Base-by-base conservation (phyloP, 2,888 invertebrate species). In the Adelognathus sp. region DNA sequence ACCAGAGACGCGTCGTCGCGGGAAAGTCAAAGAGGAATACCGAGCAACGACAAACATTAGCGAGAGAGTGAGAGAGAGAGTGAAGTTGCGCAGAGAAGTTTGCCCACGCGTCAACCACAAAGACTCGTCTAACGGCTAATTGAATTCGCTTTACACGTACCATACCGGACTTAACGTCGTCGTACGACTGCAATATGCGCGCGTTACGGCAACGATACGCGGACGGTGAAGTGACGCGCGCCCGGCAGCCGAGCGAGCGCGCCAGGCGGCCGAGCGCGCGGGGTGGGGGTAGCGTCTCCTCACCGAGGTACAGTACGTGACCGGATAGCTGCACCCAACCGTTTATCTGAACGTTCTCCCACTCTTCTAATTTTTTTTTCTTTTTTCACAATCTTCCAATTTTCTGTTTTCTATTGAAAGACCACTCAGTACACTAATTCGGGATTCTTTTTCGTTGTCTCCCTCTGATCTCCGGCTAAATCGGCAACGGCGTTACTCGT, bases 81-180 rank as follows among this genome's bases (percentile, higher is more conserved):
- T 71, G 36, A 54, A 29, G 36, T 70, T 41, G 41, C 54, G 69
- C n/a, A n/a, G n/a, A n/a, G n/a, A 41, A 70, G 64, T 74, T 70
- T 31, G 86, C 87, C 87, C 87, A 87, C 87, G 86, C 83, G 76
- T 83, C 81, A 67, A 87, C 87, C 88, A 84, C 87, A 87, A 80
- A 85, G 82, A 86, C 71, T 81, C 80, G 86, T 79, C 83, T 86
- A 84, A 82, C 79, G 81, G 77, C 82, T 87, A 87, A 87, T 87
- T 87, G 87, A 87, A 87, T 88, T 84, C 80, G 72, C 69, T 78
- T 79, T 75, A 79, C 79, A 79, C 79, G 79, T 70, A 71, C 46
- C 54, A 69, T 11, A 31, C 58, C 60, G 52, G 64, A 56, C 70
- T 21, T 69, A 16, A n/a, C 24, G 31, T 31, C 44, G 50, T 61